Evolutionary conservation across 2,113 vertebrate species (phyloP).

Genomic region (Melanocharis versteri): DNA sequence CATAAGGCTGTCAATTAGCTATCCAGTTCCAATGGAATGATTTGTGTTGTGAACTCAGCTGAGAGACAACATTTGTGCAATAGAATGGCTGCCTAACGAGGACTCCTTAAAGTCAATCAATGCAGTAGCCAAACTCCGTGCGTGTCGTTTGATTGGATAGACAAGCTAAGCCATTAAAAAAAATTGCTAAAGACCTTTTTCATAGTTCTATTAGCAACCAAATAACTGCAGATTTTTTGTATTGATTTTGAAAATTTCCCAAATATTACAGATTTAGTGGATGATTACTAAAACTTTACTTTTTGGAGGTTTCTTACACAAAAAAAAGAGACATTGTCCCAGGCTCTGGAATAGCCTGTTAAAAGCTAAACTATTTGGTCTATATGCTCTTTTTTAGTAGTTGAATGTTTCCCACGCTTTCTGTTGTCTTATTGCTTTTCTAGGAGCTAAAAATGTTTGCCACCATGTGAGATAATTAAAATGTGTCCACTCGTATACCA

Average conservation of each 20-base stretch:
- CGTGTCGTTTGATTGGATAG: background rate
- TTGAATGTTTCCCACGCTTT: background rate
- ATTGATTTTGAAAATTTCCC: background rate
- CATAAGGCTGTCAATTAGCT: conserved; percentile 44
- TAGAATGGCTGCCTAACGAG: background rate
- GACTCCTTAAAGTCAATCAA: background rate
- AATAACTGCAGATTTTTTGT: background rate
- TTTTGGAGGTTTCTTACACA: background rate
- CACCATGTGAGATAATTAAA: background rate
- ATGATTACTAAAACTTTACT: background rate
- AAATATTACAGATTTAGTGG: background rate
- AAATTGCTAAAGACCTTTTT: background rate
- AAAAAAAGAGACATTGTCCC: background rate
- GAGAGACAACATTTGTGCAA: conserved; percentile 34
- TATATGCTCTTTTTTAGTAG: background rate
- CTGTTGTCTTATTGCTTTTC: background rate
- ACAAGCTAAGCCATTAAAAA: background rate
- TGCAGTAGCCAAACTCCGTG: background rate
- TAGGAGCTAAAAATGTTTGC: background rate
- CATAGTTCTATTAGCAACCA: background rate
- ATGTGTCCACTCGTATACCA: background rate
- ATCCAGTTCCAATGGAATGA: conserved; percentile 24
- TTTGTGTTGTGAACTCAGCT: conserved; percentile 38
- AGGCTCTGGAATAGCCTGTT: background rate
- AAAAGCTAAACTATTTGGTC: background rate